Evolutionary conservation across 2,888 invertebrate genomes (phyloP).

Genomic region (Dryobotodes eremita): DNA sequence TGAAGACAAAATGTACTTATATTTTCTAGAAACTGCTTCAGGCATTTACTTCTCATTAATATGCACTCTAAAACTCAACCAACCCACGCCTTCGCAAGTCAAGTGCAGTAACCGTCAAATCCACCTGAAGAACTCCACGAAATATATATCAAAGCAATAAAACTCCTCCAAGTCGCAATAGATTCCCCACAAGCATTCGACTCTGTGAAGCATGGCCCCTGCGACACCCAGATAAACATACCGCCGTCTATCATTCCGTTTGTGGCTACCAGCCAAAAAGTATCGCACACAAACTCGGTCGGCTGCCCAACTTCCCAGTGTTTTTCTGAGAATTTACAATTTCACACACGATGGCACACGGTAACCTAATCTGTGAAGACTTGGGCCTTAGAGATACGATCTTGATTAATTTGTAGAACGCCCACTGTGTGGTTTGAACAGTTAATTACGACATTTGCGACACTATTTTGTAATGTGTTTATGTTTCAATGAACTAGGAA

Average conservation of each 20-base stretch:
- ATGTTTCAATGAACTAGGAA: background rate
- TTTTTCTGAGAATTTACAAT: conserved; percentile 63
- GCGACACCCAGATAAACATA: conserved; percentile 52
- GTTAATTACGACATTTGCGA: conserved; percentile 37
- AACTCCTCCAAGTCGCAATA: conserved; percentile 28
- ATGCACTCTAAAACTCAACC: background rate
- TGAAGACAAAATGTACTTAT: conserved; percentile 9
- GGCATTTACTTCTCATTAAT: conserved; percentile 14
- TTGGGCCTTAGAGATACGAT: conserved; percentile 46
- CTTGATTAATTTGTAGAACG: conserved; percentile 55
- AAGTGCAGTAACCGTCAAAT: conserved; percentile 14
- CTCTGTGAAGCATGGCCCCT: conserved; percentile 35
- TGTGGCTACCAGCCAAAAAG: conserved; percentile 57
- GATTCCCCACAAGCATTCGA: conserved; percentile 48
- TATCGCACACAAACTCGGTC: conserved; percentile 34
- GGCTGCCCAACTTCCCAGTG: conserved; percentile 18
- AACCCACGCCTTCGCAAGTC: background rate
- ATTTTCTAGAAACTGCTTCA: conserved; percentile 7
- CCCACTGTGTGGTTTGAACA: conserved; percentile 10
- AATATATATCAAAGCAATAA: conserved; percentile 4
- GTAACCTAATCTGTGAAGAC: conserved; percentile 43
- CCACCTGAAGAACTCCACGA: conserved; percentile 27
- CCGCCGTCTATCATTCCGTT: conserved; percentile 52
- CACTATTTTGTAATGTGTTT: conserved; percentile 11
- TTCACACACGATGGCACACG: conserved; percentile 47